A percentile compares a stretch with the other conserved stretches of the same genome.
Conservation (phyloP, 2,113 vertebrate species). For the Otus sunia region DNA sequence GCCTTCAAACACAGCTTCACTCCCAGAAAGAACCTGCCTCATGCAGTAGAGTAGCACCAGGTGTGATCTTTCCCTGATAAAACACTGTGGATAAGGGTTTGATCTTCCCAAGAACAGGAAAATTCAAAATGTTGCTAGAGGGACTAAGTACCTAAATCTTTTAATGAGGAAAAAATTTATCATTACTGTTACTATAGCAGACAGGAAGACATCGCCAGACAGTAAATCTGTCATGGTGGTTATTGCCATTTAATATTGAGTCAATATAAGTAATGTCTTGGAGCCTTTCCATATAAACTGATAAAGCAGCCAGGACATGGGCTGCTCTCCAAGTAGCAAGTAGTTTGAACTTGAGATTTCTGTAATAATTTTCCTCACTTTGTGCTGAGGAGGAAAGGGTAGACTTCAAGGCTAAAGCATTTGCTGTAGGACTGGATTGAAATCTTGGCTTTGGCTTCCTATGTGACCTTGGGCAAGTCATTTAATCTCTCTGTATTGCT, state of each 20-base stretch:
- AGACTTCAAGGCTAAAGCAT: background rate
- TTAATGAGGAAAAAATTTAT: constrained; percentile 23
- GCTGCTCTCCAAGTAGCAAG: constrained; percentile 50
- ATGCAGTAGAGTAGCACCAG: fast-evolving
- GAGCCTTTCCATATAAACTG: constrained; percentile 54
- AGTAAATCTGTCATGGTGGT: constrained; percentile 56
- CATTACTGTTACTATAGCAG: background rate
- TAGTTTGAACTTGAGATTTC: constrained; percentile 54
- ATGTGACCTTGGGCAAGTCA: background rate
- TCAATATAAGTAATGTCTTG: constrained; percentile 67
- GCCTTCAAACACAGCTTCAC: background rate
- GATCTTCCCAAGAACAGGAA: constrained; percentile 12
- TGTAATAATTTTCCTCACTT: constrained; percentile 6
- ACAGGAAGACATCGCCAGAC: constrained; percentile 18
- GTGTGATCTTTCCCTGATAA: background rate
- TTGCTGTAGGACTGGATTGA: background rate
- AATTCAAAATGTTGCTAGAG: background rate
- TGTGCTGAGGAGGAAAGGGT: background rate
- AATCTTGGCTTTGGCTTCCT: background rate
- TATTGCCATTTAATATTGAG: constrained; percentile 66
- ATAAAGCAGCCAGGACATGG: constrained; percentile 49
- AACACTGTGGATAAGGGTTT: background rate
- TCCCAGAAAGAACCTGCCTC: background rate
- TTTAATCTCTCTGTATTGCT: background rate
- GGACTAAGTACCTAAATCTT: background rate